Evolutionary conservation across 2,888 invertebrate species (phyloP).

Genomic region (Suillia variegata): DNA sequence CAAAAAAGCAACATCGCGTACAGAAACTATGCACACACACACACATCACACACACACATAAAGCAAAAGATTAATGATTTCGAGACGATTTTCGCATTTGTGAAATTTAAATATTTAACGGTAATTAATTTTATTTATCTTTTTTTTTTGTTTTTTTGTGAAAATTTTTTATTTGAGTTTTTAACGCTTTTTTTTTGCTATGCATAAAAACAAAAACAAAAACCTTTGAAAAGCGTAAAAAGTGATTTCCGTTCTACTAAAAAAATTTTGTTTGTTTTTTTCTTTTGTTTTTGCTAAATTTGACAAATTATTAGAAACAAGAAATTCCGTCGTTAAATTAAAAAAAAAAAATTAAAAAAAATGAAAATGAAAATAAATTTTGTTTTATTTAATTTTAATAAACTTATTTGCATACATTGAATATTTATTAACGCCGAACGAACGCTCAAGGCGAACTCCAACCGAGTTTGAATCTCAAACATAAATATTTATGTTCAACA

Average conservation of each 20-base stretch:
- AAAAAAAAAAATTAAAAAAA: too few relatives aligned
- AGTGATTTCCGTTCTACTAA: too few relatives aligned
- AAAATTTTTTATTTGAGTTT: neutral
- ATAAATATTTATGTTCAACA: constrained; percentile 1
- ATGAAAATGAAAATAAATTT: too few relatives aligned
- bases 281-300: too few relatives aligned
- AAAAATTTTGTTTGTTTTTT: neutral
- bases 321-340: too few relatives aligned
- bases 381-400: neutral
- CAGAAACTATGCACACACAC: too few relatives aligned
- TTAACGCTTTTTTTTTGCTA: neutral
- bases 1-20: too few relatives aligned
- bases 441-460: neutral
- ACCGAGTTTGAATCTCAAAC: neutral
- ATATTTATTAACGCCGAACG: neutral
- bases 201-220: neutral
- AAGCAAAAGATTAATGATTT: neutral
- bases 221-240: too few relatives aligned
- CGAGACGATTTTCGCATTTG: neutral
- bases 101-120: neutral
- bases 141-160: neutral
- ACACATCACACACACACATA: neutral
- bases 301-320: too few relatives aligned
- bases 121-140: neutral
- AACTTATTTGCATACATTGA: constrained; percentile 15